A percentile compares a stretch with the other conserved stretches of the same genome.
phyloP scores from a whole-genome alignment of 2,113 vertebrate species.

The Pseudorasbora parva region DNA sequence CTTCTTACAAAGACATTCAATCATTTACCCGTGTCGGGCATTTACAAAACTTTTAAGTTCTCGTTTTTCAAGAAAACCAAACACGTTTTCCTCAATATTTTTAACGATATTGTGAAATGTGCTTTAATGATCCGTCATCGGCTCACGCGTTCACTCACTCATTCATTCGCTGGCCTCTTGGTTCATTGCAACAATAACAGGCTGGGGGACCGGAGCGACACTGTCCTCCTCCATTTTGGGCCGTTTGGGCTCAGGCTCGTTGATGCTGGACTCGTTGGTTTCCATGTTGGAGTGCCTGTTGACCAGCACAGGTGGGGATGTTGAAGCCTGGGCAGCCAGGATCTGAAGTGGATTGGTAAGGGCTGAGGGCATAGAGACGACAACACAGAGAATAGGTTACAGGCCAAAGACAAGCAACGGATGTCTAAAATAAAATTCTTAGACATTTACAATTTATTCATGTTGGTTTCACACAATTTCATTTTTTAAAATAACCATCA shows the following conservation, averaged over 20 bases:
- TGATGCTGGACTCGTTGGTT: conserved; percentile 68
- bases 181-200: conserved; percentile 83
- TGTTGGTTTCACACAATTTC: no score
- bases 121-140: conserved; percentile 40
- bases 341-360: conserved; percentile 93
- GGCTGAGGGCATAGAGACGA: conserved; percentile 70
- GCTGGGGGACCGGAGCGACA: conserved; percentile 71
- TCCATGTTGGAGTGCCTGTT: conserved; percentile 77
- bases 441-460: no score
- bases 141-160: conserved; percentile 19
- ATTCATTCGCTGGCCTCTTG: conserved; percentile 63
- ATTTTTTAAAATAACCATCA: no score
- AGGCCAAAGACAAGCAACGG: not conserved
- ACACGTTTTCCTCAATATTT: conserved; percentile 46
- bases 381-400: not conserved
- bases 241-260: conserved; percentile 87
- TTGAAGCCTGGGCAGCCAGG: conserved; percentile 93
- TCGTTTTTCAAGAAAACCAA: conserved; percentile 41
- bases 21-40: conserved; percentile 41
- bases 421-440: no score
- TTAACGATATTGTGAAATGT: conserved; percentile 50
- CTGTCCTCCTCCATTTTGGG: conserved; percentile 83
- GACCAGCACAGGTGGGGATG: conserved; percentile 88
- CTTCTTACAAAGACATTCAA: conserved; percentile 38
- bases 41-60: conserved; percentile 40